Base-by-base conservation (phyloP, 2,797 vertebrate species). In the Galago senegalensis region DNA sequence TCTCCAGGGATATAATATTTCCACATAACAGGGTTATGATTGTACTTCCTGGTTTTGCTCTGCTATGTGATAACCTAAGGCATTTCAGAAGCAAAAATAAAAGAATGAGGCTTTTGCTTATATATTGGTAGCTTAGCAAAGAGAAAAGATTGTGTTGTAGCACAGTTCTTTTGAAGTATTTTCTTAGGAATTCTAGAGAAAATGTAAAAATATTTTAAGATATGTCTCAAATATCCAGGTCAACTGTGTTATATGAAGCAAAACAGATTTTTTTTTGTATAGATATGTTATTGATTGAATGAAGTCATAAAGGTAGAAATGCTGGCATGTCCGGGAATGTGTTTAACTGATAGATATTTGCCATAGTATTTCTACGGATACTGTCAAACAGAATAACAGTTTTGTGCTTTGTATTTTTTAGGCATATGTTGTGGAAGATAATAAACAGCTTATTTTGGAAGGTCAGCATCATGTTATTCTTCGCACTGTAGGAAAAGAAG, bases 351-450 rank as follows among this genome's bases (percentile, higher is more conserved):
- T 79, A 82, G 70, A 76, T 72, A 67, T 58, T 91, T 77, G 83
- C 82, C 34, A 1, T 92, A 87, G 25, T 81, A 65, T 84, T 72
- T 84, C 40, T 70, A 11, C 75, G 34, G 43, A 90, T 93, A 34
- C 17, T 87, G 46, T n/a, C 25, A 61, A 61, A 65, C 53, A 34
- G 13, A 20, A 8, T 70, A 10, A 95, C 94, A 4, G 63, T 34
- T 97, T 83, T 97, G 23, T 83, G 14, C 27, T 91, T 95, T 97
- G 3, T 83, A 37, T 89, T 98, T 88, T 97, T 25, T 97, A 99
- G 99, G 99, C 99, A 0, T 99, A 99, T 80, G 99, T 99, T 89
- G 99, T 99, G 0, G 99, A 99, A 98, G 99, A 99, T 98, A 99
- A 99, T 97, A 99, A 99, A 95, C 99, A 99, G 97, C 99, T 99